These are phyloP conservation scores for Anniella stebbinsi DNA, from an alignment of 2,797 vertebrate genomes.

Conservation along the genomic window DNA sequence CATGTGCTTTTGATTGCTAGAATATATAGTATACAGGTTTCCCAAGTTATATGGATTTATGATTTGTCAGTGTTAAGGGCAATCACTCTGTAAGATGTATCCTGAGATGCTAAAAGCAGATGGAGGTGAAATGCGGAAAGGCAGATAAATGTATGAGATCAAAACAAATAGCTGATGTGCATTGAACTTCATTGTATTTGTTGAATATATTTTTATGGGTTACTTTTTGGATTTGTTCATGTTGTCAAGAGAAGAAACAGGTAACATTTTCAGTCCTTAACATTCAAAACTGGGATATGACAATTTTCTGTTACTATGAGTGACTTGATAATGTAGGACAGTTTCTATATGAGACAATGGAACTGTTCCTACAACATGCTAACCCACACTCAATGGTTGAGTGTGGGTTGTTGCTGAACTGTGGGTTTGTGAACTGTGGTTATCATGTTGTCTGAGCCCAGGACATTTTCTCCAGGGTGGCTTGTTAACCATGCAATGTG, in stretches of 20 bases:
- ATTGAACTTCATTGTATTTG: not conserved
- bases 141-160: not conserved
- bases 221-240: constrained; percentile 4
- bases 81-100: not conserved
- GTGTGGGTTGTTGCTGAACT: too few species aligned
- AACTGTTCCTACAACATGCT: too few species aligned
- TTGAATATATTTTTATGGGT: not conserved
- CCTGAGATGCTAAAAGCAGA: not conserved
- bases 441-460: too few species aligned
- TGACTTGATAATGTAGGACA: constrained; percentile 19
- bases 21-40: not conserved
- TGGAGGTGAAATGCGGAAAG: not conserved
- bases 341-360: too few species aligned
- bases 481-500: too few species aligned
- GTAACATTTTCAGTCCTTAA: not conserved
- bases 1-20: not conserved
- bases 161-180: not conserved
- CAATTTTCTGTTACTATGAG: not conserved
- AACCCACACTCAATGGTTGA: too few species aligned
- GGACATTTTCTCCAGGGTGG: too few species aligned
- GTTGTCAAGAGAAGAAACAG: not conserved
- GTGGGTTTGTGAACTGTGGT: too few species aligned
- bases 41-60: not conserved
- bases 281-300: not conserved
- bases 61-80: not conserved